Base-by-base conservation (phyloP, 2,797 vertebrate genomes). In the Bufotes viridis region DNA sequence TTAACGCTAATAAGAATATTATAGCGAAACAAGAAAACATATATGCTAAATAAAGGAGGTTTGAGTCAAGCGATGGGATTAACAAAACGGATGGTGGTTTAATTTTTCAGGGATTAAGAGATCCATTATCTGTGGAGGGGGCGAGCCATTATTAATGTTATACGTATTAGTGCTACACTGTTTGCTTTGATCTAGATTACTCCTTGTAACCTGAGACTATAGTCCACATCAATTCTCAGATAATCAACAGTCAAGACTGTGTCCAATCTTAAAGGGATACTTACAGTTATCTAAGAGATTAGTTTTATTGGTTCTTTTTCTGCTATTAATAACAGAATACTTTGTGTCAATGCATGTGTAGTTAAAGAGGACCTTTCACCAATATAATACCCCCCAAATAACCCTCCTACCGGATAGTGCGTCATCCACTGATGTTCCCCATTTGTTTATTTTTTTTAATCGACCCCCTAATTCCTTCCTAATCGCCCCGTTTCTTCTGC, bases 101-200 rank as follows among this genome's bases (percentile, higher is more conserved):
- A 17, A 42, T 74, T 74, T 74, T 74, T 74, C 34, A 74, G 29
- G 34, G 70, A 42, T 74, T 74, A 74, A 49, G 70, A 74, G 34
- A 74, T 20, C 18, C 34, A 42, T 74, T 74, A 42, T 74, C 15
- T 74, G 7, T 49, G 34, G 26, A 49, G 26, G 67, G 63, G 63
- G 63, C 1, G n/a, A 8, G 29, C 5, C 7, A 29, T 70, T 70
- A 26, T 14, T 69, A 70, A 10, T 70, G 29, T 70, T 70, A 34
- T 70, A n/a, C n/a, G n/a, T n/a, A 34, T 70, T 70, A 70, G 29
- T 70, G 29, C 69, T 34, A 29, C 15, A 34, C 69, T 34, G 26
- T 70, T 70, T 70, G 69, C 69, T 70, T 70, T 70, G 7, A 70
- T 70, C 69, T 34, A 34, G 26, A 70, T 70, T 8, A 17, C 14